These are phyloP conservation scores for Candidula unifasciata DNA, from an alignment of 2,888 invertebrate species.

Conservation along the genomic window DNA sequence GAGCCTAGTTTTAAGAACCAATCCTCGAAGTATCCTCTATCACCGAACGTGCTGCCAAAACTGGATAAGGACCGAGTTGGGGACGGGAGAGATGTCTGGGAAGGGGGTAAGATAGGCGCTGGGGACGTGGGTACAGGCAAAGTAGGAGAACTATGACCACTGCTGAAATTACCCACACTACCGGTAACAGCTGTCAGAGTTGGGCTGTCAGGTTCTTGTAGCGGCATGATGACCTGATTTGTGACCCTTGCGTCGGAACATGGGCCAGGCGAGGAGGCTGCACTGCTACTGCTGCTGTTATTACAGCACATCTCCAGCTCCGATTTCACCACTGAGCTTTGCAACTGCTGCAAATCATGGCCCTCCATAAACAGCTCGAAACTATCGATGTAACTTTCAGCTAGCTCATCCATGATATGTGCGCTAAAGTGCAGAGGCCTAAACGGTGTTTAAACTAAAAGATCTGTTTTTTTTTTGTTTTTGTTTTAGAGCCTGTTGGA, in stretches of 20 bases:
- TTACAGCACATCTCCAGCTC: slow-evolving; percentile 57
- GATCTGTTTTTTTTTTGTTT: too few relatives aligned
- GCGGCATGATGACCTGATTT: slow-evolving; percentile 61
- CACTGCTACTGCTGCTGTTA: slow-evolving; percentile 18
- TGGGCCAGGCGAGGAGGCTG: slow-evolving; percentile 56
- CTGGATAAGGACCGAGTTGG: slow-evolving; percentile 50
- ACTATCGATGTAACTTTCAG: slow-evolving; percentile 71
- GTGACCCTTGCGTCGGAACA: slow-evolving; percentile 61
- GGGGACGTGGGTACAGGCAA: slow-evolving; percentile 49
- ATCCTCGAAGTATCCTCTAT: slow-evolving; percentile 52
- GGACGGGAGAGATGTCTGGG: slow-evolving; percentile 48
- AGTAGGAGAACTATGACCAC: slow-evolving; percentile 36
- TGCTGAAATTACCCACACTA: slow-evolving; percentile 17
- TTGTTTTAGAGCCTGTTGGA: slow-evolving; percentile 1
- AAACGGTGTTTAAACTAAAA: not conserved
- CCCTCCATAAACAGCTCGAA: slow-evolving; percentile 73
- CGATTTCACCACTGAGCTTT: slow-evolving; percentile 61
- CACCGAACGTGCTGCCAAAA: slow-evolving; percentile 53
- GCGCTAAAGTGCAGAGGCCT: not conserved
- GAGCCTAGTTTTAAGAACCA: slow-evolving; percentile 50
- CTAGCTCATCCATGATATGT: slow-evolving; percentile 63
- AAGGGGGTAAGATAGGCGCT: slow-evolving; percentile 34
- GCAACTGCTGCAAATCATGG: slow-evolving; percentile 58
- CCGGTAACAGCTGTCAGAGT: slow-evolving; percentile 50
- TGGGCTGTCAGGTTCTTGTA: slow-evolving; percentile 43